A percentile compares a stretch with the other conserved stretches of the same genome.
Evolutionary conservation across 2,797 vertebrate species (phyloP).

Genomic region (Microcaecilia unicolor): DNA sequence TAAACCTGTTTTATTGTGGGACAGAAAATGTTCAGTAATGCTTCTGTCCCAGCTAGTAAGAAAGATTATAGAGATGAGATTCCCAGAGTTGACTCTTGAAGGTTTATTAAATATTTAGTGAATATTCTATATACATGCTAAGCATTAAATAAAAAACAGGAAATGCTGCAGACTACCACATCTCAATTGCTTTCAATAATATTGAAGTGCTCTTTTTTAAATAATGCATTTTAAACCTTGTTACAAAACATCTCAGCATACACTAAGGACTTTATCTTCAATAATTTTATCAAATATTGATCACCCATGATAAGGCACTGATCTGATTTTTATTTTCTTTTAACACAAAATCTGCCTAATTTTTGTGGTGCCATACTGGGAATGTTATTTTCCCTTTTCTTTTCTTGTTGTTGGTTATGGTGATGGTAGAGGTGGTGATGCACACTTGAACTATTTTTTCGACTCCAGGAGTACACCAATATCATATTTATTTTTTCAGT

Average conservation of each 20-base stretch:
- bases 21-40: constrained; percentile 19
- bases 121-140: constrained; percentile 31
- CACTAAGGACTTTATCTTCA: constrained; percentile 9
- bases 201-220: constrained; percentile 21
- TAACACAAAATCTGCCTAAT: too few relatives aligned
- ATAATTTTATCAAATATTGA: constrained; percentile 16
- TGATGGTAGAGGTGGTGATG: too few relatives aligned
- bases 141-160: constrained; percentile 47
- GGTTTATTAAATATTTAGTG: constrained; percentile 58
- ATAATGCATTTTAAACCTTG: constrained; percentile 38
- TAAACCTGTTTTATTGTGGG: constrained; percentile 1
- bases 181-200: constrained; percentile 25
- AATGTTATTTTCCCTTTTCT: too few relatives aligned
- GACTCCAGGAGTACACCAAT: too few relatives aligned
- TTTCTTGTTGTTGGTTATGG: too few relatives aligned
- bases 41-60: constrained; percentile 25
- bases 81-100: constrained; percentile 44
- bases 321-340: neutral
- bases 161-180: constrained; percentile 26
- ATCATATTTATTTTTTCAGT: too few relatives aligned
- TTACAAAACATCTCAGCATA: constrained; percentile 19
- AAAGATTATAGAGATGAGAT: constrained; percentile 37
- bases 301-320: constrained; percentile 9
- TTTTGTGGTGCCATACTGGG: too few relatives aligned
- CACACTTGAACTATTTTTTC: too few relatives aligned